Evolutionary conservation across 2,797 vertebrate species (phyloP).

Genomic region (Myripristis murdjan): DNA sequence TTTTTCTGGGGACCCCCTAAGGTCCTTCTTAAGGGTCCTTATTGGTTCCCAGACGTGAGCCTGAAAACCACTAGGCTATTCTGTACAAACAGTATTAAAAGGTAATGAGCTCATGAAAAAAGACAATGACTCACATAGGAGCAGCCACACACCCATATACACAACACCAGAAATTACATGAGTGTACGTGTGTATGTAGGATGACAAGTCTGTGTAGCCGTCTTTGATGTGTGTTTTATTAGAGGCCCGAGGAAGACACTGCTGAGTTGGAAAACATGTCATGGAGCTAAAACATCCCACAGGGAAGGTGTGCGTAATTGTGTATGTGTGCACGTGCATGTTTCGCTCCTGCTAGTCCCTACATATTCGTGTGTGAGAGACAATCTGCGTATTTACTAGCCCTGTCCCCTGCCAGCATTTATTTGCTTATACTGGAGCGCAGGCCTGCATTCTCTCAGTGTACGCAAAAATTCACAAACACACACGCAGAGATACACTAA

Average conservation of each 20-base stretch:
- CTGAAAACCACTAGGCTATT: too few relatives aligned
- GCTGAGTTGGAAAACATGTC: constrained; percentile 81
- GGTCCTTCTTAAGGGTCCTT: too few relatives aligned
- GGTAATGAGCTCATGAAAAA: constrained; percentile 41
- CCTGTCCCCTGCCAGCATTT: constrained; percentile 30
- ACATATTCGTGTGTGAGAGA: constrained; percentile 18
- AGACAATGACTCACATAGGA: constrained; percentile 55
- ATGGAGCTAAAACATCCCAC: constrained; percentile 70
- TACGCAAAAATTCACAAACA: constrained; percentile 20
- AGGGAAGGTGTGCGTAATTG: constrained; percentile 54
- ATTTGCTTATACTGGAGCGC: constrained; percentile 48
- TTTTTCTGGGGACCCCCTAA: too few relatives aligned
- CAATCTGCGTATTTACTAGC: constrained; percentile 41
- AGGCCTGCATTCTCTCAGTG: constrained; percentile 27
- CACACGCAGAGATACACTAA: neutral
- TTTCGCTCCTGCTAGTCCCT: constrained; percentile 26
- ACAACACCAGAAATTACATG: constrained; percentile 40
- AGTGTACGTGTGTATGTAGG: constrained; percentile 46
- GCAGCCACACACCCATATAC: constrained; percentile 5
- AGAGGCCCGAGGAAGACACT: constrained; percentile 80
- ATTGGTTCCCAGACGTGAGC: too few relatives aligned
- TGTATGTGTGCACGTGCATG: neutral
- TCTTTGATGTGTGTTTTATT: constrained; percentile 85
- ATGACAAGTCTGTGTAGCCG: constrained; percentile 70
- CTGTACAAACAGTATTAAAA: neutral